Evolutionary conservation across 2,797 vertebrate genomes (phyloP).

Genomic region (Channa striata): DNA sequence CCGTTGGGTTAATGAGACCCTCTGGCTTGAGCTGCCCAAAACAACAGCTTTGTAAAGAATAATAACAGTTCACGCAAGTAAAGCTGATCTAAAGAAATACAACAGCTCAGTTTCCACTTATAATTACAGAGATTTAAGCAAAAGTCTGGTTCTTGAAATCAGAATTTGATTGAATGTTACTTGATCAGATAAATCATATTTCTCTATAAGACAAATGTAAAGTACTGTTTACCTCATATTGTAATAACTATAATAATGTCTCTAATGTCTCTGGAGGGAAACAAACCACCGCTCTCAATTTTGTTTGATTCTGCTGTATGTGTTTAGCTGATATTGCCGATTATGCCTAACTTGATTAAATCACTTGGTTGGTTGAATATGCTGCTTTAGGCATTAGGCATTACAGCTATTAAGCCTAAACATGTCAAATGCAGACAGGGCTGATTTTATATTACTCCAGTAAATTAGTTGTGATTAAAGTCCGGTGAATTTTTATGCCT

Average conservation of each 20-base stretch:
- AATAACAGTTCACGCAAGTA: slow-evolving; percentile 6
- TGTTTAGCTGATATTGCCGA: no score
- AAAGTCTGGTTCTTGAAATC: neutral
- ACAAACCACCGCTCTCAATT: neutral
- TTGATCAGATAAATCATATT: neutral
- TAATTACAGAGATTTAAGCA: neutral
- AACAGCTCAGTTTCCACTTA: neutral
- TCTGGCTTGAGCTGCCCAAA: slow-evolving; percentile 23
- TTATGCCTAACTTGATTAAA: no score
- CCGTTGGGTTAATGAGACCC: slow-evolving; percentile 52
- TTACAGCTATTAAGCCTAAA: no score
- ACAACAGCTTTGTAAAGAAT: slow-evolving; percentile 32
- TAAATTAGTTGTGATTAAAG: neutral
- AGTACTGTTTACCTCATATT: no score
- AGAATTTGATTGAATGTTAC: neutral
- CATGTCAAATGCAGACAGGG: no score
- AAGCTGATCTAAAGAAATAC: slow-evolving; percentile 11
- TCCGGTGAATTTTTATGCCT: neutral
- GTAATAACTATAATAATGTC: no score
- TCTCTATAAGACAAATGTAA: neutral
- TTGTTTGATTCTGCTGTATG: no score
- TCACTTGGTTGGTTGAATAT: no score
- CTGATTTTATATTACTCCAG: neutral
- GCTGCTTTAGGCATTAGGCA: no score
- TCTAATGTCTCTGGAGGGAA: no score